Evolutionary conservation across 2,888 invertebrate species (phyloP).

Genomic region (Candidula unifasciata): DNA sequence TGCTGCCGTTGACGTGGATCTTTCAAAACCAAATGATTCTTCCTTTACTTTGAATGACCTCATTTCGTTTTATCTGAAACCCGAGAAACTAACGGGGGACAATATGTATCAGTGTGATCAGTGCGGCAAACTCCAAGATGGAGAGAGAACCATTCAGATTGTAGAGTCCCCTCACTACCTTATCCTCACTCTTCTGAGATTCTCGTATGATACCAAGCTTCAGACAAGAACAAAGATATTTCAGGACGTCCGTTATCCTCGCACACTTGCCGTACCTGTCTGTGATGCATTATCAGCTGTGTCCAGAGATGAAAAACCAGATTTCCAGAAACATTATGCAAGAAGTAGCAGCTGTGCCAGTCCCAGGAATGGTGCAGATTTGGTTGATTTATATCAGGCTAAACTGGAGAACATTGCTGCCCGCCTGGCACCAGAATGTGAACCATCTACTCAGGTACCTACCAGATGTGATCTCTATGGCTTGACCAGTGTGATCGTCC

Average conservation of each 20-base stretch:
- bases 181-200: constrained; percentile 89
- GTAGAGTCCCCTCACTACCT: constrained; percentile 87
- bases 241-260: constrained; percentile 78
- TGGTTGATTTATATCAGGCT: not conserved
- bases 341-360: not conserved
- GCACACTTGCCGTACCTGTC: constrained; percentile 72
- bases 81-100: constrained; percentile 87
- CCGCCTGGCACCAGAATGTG: constrained; percentile 25
- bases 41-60: constrained; percentile 84
- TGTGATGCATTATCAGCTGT: not conserved
- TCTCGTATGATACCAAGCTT: constrained; percentile 85
- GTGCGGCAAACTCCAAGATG: constrained; percentile 87
- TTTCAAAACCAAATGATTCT: not conserved
- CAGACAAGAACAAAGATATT: constrained; percentile 87
- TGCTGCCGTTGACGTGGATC: not conserved
- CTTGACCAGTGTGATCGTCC: constrained; percentile 90
- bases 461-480: constrained; percentile 81
- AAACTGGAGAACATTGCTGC: constrained; percentile 37
- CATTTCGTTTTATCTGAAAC: constrained; percentile 86
- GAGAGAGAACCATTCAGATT: constrained; percentile 85
- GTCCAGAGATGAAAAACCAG: not conserved
- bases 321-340: constrained; percentile 1
- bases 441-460: not conserved
- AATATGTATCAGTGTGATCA: constrained; percentile 89
- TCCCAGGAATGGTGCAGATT: not conserved